Conservation (phyloP, 2,888 invertebrate species). For the Drosophila diplacantha region DNA sequence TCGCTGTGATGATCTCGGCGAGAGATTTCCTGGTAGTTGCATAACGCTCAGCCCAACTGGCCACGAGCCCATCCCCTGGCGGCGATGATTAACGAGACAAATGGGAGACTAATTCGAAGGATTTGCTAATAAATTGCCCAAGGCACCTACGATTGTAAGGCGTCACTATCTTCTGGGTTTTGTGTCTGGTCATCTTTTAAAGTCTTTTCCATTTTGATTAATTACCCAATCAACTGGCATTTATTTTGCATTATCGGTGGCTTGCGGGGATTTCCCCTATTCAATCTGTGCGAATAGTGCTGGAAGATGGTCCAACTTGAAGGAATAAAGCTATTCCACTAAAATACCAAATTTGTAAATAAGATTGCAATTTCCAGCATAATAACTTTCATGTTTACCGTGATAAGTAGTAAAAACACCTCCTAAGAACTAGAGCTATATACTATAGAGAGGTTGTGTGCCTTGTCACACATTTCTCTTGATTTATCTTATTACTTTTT, state of each 20-base stretch:
- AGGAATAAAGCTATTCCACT: background rate
- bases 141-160: background rate
- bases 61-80: constrained; percentile 21
- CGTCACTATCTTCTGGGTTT: background rate
- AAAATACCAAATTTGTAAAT: background rate
- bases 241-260: background rate
- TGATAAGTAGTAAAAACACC: background rate
- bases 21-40: constrained; percentile 32
- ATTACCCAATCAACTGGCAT: background rate
- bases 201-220: background rate
- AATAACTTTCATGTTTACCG: background rate
- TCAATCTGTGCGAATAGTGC: background rate
- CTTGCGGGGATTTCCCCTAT: background rate
- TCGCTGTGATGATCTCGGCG: constrained; percentile 17
- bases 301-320: too few relatives aligned
- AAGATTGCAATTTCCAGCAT: background rate
- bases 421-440: background rate
- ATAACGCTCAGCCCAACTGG: constrained; percentile 9
- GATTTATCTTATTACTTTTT: background rate
- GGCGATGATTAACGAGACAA: constrained; percentile 19
- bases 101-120: constrained; percentile 15
- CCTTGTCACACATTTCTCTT: background rate
- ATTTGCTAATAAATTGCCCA: constrained; percentile 1
- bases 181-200: background rate
- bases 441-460: background rate